A percentile compares a stretch with the other conserved stretches of the same genome.
phyloP scores from a whole-genome alignment of 2,113 vertebrate genomes.

The Nannobrachium achirus region DNA sequence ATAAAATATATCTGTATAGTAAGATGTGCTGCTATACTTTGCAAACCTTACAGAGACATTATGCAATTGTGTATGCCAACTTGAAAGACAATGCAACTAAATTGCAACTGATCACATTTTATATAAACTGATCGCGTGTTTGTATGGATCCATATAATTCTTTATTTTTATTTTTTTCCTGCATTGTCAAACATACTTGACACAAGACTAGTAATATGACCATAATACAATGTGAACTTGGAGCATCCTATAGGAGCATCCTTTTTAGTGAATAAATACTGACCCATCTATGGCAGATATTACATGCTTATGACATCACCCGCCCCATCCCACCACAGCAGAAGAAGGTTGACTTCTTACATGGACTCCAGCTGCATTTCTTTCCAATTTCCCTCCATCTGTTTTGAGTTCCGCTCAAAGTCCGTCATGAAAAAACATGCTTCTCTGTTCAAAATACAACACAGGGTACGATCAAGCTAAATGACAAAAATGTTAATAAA shows the following conservation, averaged over 20 bases:
- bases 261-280: constrained; percentile 1
- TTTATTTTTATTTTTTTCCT: background rate
- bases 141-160: background rate
- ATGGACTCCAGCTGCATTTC: constrained; percentile 71
- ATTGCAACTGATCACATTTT: too few relatives aligned
- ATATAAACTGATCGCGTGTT: too few relatives aligned
- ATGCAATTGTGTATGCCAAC: too few relatives aligned
- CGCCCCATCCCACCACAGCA: constrained; percentile 41
- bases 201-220: too few relatives aligned
- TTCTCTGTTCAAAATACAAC: constrained; percentile 66
- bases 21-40: too few relatives aligned
- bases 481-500: constrained; percentile 17
- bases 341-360: constrained; percentile 53
- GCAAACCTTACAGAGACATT: too few relatives aligned
- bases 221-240: too few relatives aligned
- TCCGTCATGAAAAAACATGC: constrained; percentile 69
- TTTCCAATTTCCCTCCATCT: constrained; percentile 78
- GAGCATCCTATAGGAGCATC: background rate
- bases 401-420: constrained; percentile 77
- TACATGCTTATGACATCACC: constrained; percentile 54
- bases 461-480: constrained; percentile 51
- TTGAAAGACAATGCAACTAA: too few relatives aligned
- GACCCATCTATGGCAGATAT: constrained; percentile 23
- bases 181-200: background rate
- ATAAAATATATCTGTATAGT: too few relatives aligned